Conservation (phyloP, 2,113 vertebrate genomes). For the Guaruba guarouba region DNA sequence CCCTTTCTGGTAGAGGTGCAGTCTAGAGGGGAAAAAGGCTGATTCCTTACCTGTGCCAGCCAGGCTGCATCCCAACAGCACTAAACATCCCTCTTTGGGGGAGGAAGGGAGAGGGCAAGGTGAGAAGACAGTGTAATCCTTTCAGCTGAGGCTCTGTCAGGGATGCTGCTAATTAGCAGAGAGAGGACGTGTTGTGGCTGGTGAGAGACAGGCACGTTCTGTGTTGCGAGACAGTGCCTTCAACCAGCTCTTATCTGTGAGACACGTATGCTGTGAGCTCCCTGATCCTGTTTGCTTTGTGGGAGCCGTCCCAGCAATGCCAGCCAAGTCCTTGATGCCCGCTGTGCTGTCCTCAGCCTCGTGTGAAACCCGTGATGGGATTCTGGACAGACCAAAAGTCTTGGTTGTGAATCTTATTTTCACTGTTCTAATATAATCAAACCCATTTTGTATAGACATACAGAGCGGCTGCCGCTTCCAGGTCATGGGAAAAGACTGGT, state of each 20-base stretch:
- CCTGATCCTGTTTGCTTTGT: not conserved
- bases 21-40: not conserved
- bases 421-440: not conserved
- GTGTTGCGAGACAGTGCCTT: constrained; percentile 20
- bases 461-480: not conserved
- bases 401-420: not conserved
- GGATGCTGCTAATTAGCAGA: constrained; percentile 50
- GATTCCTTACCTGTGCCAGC: not conserved
- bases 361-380: not conserved
- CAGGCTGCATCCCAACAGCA: not conserved
- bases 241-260: constrained; percentile 6
- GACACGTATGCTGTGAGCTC: not conserved
- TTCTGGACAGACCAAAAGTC: not conserved
- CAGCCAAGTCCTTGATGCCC: not conserved
- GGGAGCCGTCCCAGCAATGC: not conserved
- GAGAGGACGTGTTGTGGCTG: constrained; percentile 1
- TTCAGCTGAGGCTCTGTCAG: constrained; percentile 27
- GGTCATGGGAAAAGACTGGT: not conserved
- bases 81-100: not conserved
- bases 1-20: not conserved
- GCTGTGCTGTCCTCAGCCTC: not conserved
- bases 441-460: not conserved
- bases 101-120: not conserved
- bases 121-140: constrained; percentile 40
- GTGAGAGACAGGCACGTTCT: constrained; percentile 46